Evolutionary conservation across 1,140 invertebrate genomes (phyloP).

Genomic region (Linepithema humile): DNA sequence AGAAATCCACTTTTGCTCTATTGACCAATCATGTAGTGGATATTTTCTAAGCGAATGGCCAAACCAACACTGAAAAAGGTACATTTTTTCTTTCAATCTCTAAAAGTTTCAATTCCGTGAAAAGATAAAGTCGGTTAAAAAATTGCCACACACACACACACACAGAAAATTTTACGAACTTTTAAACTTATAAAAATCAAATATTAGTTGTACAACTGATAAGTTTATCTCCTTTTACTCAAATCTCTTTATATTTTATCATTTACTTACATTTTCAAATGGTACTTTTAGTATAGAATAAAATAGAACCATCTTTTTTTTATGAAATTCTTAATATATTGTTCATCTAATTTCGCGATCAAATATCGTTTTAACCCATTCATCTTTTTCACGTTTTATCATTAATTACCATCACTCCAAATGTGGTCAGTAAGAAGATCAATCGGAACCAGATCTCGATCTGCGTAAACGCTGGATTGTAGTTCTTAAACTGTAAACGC

Average conservation of each 20-base stretch:
- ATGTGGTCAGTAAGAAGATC: constrained; percentile 95
- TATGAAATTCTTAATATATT: too few species aligned
- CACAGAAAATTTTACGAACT: too few species aligned
- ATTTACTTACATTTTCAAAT: too few species aligned
- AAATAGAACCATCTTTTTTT: too few species aligned
- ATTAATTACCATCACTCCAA: constrained; percentile 92
- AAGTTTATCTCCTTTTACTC: too few species aligned
- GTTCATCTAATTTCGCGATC: not conserved
- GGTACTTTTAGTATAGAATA: too few species aligned
- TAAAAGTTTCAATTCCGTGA: constrained; percentile 11
- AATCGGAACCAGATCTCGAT: constrained; percentile 98
- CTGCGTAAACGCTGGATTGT: constrained; percentile 97
- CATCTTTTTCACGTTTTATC: not conserved
- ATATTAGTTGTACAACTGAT: too few species aligned
- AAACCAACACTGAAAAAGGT: constrained; percentile 93
- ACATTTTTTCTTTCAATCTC: constrained; percentile 23
- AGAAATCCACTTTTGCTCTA: constrained; percentile 98
- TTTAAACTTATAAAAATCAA: too few species aligned
- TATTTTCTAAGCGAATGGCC: constrained; percentile 95
- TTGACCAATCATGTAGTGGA: constrained; percentile 96
- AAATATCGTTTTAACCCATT: constrained; percentile 2
- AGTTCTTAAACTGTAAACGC: constrained; percentile 95
- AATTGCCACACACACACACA: too few species aligned
- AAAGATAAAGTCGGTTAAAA: not conserved
- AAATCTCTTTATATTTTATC: too few species aligned